Conservation (phyloP, 2,113 vertebrate species). For the Emydocephalus ijimae region DNA sequence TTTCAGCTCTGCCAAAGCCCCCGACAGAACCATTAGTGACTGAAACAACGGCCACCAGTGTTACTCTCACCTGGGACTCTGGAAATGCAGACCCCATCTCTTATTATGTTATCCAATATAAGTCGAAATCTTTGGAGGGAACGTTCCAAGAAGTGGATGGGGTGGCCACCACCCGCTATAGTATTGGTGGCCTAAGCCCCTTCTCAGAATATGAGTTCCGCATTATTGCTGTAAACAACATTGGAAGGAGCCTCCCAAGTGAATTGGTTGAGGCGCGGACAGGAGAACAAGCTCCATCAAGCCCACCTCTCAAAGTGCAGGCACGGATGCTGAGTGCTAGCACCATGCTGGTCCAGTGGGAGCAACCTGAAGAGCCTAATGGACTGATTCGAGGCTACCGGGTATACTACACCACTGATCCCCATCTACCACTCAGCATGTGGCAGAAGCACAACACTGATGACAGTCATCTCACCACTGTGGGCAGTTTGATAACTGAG, state of each 20-base stretch:
- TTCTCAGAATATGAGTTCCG: constrained; percentile 92
- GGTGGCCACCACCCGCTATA: constrained; percentile 97
- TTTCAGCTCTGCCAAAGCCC: constrained; percentile 88
- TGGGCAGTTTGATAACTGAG: constrained; percentile 83
- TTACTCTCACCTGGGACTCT: constrained; percentile 96
- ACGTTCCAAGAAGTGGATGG: constrained; percentile 94
- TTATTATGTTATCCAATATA: constrained; percentile 95
- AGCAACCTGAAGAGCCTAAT: constrained; percentile 91
- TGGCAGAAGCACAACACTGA: constrained; percentile 94
- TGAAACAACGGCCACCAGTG: constrained; percentile 96
- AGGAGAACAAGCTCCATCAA: constrained; percentile 92
- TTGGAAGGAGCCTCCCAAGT: constrained; percentile 88
- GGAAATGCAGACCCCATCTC: constrained; percentile 91
- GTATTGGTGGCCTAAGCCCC: constrained; percentile 94
- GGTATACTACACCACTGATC: constrained; percentile 85
- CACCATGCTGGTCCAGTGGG: constrained; percentile 95
- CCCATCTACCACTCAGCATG: constrained; percentile 75
- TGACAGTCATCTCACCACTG: constrained; percentile 83
- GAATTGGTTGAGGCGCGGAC: constrained; percentile 82
- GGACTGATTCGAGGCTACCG: constrained; percentile 90
- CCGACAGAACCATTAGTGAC: constrained; percentile 87
- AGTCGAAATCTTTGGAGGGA: constrained; percentile 77
- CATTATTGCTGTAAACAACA: constrained; percentile 90
- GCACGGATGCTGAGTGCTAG: constrained; percentile 90
- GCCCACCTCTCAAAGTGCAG: constrained; percentile 86